A percentile compares a stretch with the other conserved stretches of the same genome.
Conservation (phyloP, 2,113 vertebrate genomes). For the Trogon melanurus region DNA sequence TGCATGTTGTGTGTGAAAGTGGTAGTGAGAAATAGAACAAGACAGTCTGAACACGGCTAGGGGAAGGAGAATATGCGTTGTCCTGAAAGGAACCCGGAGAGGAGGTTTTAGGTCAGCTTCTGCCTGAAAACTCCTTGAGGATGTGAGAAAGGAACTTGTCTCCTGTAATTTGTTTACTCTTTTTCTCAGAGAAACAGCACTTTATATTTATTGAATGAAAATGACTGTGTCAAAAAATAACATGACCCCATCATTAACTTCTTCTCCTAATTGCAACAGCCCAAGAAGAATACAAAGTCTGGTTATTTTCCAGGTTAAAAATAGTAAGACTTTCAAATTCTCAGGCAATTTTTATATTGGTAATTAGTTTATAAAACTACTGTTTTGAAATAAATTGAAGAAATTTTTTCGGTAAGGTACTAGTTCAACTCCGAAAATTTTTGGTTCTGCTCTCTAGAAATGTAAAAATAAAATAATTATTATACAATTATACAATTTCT, state of each 20-base stretch:
- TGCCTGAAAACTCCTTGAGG: not conserved
- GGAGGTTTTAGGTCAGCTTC: not conserved
- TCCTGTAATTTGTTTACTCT: not conserved
- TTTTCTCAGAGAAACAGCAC: not conserved
- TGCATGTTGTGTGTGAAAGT: not conserved
- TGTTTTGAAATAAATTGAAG: not conserved
- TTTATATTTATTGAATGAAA: not conserved
- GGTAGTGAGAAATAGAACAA: not conserved
- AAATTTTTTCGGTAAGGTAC: not conserved
- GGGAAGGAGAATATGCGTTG: not conserved
- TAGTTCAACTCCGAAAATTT: not conserved
- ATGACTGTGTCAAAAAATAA: not conserved
- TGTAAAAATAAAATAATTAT: not conserved
- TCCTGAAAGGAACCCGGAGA: not conserved
- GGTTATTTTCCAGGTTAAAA: not conserved
- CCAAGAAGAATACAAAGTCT: not conserved
- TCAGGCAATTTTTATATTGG: not conserved
- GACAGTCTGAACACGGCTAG: not conserved
- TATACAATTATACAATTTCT: not conserved
- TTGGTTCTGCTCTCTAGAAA: not conserved
- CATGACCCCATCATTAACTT: not conserved
- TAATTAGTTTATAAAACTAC: not conserved
- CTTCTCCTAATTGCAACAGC: not conserved
- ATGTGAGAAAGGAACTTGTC: not conserved
- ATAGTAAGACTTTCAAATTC: not conserved